Percentiles rank a stretch among this genome's conserved stretches.
phyloP scores from a whole-genome alignment of 2,888 invertebrate genomes.

The Unio delphinus region DNA sequence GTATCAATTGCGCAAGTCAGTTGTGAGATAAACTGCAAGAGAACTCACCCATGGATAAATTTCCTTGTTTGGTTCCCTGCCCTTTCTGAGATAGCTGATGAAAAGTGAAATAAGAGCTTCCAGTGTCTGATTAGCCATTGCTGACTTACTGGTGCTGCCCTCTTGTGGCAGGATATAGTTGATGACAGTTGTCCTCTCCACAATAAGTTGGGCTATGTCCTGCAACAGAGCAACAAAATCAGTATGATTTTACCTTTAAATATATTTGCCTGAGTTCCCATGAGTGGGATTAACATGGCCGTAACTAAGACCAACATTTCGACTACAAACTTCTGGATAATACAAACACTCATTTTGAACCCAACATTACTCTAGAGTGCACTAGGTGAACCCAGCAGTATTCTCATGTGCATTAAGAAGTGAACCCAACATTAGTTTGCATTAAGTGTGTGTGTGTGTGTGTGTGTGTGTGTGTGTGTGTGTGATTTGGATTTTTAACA shows the following conservation, averaged over 20 bases:
- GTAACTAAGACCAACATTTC: no score
- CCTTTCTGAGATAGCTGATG: slow-evolving; percentile 71
- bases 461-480: no score
- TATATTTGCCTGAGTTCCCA: background rate
- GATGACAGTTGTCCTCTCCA: slow-evolving; percentile 90
- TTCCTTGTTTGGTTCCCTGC: slow-evolving; percentile 77
- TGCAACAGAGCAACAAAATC: slow-evolving; percentile 67
- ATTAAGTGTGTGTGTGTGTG: no score
- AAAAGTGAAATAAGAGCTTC: slow-evolving; percentile 68
- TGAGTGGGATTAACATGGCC: no score
- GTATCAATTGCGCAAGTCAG: background rate
- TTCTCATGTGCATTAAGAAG: no score
- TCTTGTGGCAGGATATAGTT: slow-evolving; percentile 81
- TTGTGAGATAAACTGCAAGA: background rate
- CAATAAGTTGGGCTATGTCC: slow-evolving; percentile 91
- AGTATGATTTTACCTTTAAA: background rate
- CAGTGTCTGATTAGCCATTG: slow-evolving; percentile 48
- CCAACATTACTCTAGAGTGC: no score
- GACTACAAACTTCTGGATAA: no score
- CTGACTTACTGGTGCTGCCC: slow-evolving; percentile 17
- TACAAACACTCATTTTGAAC: background rate
- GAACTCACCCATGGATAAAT: slow-evolving; percentile 71
- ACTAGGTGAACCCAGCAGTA: no score
- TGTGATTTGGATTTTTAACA: no score
- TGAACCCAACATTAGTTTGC: no score